Evolutionary conservation across 1,140 invertebrate species (phyloP).

Genomic region (Drosophila willistoni): DNA sequence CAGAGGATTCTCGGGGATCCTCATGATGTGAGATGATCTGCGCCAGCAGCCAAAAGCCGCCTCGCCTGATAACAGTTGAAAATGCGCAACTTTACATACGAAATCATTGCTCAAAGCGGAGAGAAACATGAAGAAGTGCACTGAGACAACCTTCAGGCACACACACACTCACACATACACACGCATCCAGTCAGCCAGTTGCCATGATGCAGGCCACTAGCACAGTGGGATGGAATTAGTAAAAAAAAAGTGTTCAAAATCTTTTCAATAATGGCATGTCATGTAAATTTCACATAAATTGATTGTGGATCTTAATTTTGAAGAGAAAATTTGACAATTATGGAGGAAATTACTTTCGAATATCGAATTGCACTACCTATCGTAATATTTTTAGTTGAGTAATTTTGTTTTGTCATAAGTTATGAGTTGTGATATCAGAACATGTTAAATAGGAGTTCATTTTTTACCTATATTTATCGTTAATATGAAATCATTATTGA

Average conservation of each 20-base stretch:
- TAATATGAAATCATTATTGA: no score
- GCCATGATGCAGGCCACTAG: background rate
- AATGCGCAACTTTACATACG: conserved; percentile 57
- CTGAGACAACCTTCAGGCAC: conserved; percentile 24
- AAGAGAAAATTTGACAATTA: no score
- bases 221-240: conserved; percentile 22
- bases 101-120: conserved; percentile 26
- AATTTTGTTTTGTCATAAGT: no score
- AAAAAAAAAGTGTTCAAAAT: background rate
- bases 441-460: no score
- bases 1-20: background rate
- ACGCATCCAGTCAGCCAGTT: background rate
- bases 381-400: no score
- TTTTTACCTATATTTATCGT: no score
- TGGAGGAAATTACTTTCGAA: no score
- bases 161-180: background rate
- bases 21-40: conserved; percentile 48
- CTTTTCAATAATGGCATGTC: no score
- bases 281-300: no score
- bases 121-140: conserved; percentile 43
- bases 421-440: no score
- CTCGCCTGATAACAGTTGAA: conserved; percentile 56
- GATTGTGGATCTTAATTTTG: no score
- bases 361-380: no score
- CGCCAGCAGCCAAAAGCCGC: conserved; percentile 25